These are phyloP conservation scores for Philotrypesis tridentata DNA, from an alignment of 1,140 invertebrate genomes.

Conservation along the genomic window DNA sequence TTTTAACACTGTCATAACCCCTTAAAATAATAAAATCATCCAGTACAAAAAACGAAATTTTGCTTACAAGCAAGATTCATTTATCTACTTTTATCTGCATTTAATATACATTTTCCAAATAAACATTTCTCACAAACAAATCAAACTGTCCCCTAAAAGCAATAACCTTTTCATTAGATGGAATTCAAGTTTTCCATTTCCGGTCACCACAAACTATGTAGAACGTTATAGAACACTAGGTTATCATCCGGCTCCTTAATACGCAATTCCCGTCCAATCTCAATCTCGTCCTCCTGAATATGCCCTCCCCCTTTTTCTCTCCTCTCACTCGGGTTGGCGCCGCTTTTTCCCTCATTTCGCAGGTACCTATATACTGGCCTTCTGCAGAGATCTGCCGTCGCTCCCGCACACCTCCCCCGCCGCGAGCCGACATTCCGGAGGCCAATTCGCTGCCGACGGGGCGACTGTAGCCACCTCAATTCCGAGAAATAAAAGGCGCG, in stretches of 20 bases:
- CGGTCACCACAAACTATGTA: background rate
- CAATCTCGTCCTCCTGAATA: background rate
- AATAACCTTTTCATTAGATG: too few species aligned
- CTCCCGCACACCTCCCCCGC: background rate
- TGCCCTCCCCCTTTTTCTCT: background rate
- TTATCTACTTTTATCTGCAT: too few species aligned
- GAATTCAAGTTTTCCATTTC: too few species aligned
- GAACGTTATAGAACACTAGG: background rate
- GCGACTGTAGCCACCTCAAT: background rate
- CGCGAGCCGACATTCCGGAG: slow-evolving; percentile 22
- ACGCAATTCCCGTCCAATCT: background rate
- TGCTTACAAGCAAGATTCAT: too few species aligned
- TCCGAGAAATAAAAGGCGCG: slow-evolving; percentile 29
- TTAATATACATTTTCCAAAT: too few species aligned
- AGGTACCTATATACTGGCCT: background rate
- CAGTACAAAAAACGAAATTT: too few species aligned
- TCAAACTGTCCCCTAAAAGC: too few species aligned
- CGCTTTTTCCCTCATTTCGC: background rate
- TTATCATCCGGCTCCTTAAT: background rate
- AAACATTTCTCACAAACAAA: too few species aligned
- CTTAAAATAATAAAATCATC: too few species aligned
- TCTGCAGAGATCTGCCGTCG: background rate
- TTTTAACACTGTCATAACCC: too few species aligned
- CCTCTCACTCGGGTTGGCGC: background rate
- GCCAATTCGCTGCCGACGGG: background rate